Conservation (phyloP, 2,888 invertebrate genomes). For the Galerucella pusilla region DNA sequence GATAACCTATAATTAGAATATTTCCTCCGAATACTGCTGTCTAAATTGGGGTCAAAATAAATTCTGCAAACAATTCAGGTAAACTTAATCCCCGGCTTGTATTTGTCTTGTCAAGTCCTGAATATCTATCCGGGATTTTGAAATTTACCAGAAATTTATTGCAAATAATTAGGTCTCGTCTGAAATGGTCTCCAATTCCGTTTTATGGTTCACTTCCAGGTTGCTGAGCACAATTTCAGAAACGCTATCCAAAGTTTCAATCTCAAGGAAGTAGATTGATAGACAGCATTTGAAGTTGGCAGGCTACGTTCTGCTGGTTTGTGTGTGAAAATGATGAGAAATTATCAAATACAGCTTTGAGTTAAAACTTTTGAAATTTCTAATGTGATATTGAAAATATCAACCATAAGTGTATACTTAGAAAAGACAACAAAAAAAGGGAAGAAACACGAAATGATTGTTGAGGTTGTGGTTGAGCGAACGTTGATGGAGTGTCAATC, state of each 20-base stretch:
- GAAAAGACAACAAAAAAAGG: too few relatives aligned
- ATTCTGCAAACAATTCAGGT: slow-evolving; percentile 6
- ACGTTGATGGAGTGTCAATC: too few relatives aligned
- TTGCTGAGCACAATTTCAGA: slow-evolving; percentile 3
- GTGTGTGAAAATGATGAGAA: neutral
- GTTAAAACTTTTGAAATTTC: too few relatives aligned
- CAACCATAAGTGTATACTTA: too few relatives aligned
- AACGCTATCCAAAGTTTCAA: neutral
- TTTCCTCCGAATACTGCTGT: neutral
- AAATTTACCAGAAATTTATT: slow-evolving; percentile 14
- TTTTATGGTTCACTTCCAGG: neutral
- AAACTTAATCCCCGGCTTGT: neutral
- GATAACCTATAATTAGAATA: neutral
- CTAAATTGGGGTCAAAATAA: neutral
- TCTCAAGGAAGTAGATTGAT: neutral
- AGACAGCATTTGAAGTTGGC: neutral
- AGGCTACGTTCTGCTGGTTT: neutral
- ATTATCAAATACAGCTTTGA: too few relatives aligned
- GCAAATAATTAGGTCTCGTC: neutral
- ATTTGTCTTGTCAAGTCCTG: slow-evolving; percentile 9
- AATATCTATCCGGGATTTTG: slow-evolving; percentile 1
- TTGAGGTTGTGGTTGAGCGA: too few relatives aligned
- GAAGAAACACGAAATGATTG: too few relatives aligned
- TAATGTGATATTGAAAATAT: too few relatives aligned
- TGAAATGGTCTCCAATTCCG: neutral